A percentile compares a stretch with the other conserved stretches of the same genome.
phyloP scores from a whole-genome alignment of 2,113 vertebrate genomes.

The Hypocryptadius cinnamomeus region DNA sequence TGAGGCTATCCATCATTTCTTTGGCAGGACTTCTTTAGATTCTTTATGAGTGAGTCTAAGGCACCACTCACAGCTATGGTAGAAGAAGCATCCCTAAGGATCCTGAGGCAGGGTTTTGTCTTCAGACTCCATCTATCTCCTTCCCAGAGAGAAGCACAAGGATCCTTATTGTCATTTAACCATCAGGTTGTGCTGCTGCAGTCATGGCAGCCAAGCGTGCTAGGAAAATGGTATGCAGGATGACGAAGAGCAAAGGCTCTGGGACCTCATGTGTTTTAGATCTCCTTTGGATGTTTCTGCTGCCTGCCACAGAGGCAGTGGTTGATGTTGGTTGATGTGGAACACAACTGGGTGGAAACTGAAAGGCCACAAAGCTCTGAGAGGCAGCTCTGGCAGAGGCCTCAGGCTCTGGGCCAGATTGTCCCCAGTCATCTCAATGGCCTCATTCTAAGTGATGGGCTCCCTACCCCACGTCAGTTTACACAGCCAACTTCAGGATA shows the following conservation, averaged over 20 bases:
- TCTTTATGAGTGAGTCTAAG: not conserved
- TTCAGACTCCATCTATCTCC: not conserved
- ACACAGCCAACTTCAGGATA: not conserved
- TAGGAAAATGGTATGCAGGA: not conserved
- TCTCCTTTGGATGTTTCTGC: not conserved
- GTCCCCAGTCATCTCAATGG: not conserved
- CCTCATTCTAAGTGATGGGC: not conserved
- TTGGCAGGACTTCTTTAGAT: not conserved
- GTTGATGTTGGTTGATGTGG: not conserved
- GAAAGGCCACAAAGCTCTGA: not conserved
- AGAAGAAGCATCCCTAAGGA: not conserved
- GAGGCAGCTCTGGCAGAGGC: not conserved
- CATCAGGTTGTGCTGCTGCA: not conserved
- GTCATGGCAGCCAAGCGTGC: fast-evolving
- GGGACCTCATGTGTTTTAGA: not conserved
- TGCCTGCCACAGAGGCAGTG: not conserved
- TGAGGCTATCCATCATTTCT: not conserved
- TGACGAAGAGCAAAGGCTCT: not conserved
- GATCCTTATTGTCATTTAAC: not conserved
- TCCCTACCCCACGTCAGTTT: not conserved
- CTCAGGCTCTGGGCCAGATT: not conserved
- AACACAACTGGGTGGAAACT: not conserved
- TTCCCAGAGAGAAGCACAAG: not conserved
- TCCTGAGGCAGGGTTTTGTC: not conserved
- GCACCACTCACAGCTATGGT: not conserved